A percentile compares a stretch with the other conserved stretches of the same genome.
Conservation (phyloP, 2,888 invertebrate species). For the Diaphora mendica region DNA sequence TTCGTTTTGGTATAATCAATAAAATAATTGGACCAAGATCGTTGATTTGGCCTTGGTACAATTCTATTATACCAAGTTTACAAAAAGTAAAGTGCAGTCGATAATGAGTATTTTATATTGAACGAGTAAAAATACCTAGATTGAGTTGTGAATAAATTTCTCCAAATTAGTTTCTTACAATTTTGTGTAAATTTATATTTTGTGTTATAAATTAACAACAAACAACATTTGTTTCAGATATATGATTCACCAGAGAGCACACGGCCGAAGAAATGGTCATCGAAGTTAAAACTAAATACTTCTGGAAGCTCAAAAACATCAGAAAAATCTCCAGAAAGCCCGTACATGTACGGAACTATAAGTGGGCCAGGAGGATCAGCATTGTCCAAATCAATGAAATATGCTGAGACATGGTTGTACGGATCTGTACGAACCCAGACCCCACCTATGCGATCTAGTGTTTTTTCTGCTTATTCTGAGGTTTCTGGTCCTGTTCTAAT, state of each 20-base stretch:
- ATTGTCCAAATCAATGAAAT: slow-evolving; percentile 94
- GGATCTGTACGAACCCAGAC: slow-evolving; percentile 89
- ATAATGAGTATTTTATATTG: not conserved
- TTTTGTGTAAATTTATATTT: not conserved
- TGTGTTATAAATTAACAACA: slow-evolving; percentile 7
- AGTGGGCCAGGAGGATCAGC: slow-evolving; percentile 89
- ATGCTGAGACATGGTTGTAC: slow-evolving; percentile 94
- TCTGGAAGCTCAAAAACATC: slow-evolving; percentile 80
- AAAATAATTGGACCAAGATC: no score
- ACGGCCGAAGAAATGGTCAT: slow-evolving; percentile 90
- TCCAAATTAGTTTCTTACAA: not conserved
- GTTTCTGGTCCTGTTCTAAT: slow-evolving; percentile 80
- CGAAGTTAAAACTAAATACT: slow-evolving; percentile 88
- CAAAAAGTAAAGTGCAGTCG: not conserved
- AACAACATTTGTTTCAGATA: slow-evolving; percentile 73
- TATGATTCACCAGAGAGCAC: slow-evolving; percentile 84
- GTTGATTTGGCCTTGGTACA: not conserved
- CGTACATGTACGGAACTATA: slow-evolving; percentile 82
- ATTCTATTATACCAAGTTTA: not conserved
- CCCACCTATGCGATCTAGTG: slow-evolving; percentile 78
- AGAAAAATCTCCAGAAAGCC: slow-evolving; percentile 81
- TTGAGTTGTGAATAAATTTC: not conserved
- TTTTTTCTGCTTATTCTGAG: slow-evolving; percentile 82
- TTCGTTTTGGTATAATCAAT: no score
- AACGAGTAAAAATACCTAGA: not conserved